Conservation (phyloP, 2,113 vertebrate species). For the Dolichotis patagonum region DNA sequence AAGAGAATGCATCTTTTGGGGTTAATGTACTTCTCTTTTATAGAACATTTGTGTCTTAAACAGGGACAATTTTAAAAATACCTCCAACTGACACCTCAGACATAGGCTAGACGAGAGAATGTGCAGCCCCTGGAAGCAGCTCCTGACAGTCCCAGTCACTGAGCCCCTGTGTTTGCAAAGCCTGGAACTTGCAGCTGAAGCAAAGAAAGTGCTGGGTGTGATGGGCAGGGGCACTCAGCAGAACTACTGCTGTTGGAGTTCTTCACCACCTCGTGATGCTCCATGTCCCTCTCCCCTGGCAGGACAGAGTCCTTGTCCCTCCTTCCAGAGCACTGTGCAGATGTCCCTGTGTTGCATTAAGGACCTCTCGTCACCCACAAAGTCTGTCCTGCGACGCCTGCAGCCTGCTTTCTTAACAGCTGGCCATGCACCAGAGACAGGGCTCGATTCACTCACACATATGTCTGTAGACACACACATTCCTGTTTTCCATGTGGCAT, state of each 20-base stretch:
- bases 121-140: neutral
- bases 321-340: neutral
- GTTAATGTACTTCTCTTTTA: neutral
- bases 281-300: fast-evolving
- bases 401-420: neutral
- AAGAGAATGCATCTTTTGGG: neutral
- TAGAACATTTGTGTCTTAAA: neutral
- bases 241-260: neutral
- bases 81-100: neutral
- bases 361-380: neutral
- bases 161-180: neutral
- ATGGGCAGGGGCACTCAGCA: neutral
- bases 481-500: neutral
- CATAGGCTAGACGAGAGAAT: neutral
- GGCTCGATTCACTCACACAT: neutral
- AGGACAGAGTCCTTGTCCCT: neutral
- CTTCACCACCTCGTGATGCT: neutral
- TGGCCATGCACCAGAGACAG: neutral
- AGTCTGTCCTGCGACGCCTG: neutral
- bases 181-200: neutral
- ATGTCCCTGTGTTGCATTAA: neutral
- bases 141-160: neutral
- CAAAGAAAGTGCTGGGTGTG: neutral
- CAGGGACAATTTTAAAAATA: neutral
- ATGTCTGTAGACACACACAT: neutral